phyloP scores from a whole-genome alignment of 2,797 vertebrate genomes.

The Myotis pilosus region DNA sequence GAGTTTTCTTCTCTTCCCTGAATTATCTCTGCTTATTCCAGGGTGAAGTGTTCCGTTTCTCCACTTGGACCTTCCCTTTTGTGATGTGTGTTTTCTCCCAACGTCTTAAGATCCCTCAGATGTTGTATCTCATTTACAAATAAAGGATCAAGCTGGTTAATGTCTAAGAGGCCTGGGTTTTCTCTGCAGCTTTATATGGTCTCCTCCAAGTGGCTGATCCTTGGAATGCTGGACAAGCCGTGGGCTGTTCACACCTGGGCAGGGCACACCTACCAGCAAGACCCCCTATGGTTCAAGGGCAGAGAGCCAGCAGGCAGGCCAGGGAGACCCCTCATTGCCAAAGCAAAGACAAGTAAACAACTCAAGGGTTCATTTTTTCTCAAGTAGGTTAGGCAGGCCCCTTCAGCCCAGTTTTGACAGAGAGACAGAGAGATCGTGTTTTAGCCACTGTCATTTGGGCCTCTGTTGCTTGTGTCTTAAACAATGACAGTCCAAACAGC shows the following conservation, averaged over 20 bases:
- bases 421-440: neutral
- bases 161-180: neutral
- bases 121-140: neutral
- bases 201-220: neutral
- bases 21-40: neutral
- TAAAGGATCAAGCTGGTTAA: neutral
- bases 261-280: neutral
- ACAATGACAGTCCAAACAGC: neutral
- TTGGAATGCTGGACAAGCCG: too few species aligned
- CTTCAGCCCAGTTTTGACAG: neutral
- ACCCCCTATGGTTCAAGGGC: neutral
- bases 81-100: neutral
- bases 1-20: neutral
- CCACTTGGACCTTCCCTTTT: neutral
- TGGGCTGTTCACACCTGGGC: rapidly evolving
- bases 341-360: neutral
- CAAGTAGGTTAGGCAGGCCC: neutral
- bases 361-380: neutral
- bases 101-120: neutral
- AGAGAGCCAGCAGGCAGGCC: neutral
- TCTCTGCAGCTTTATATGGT: neutral
- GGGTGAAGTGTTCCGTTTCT: neutral
- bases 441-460: neutral
- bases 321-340: neutral
- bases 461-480: neutral